phyloP scores from a whole-genome alignment of 2,888 invertebrate species.

The Sialis fuliginosa region DNA sequence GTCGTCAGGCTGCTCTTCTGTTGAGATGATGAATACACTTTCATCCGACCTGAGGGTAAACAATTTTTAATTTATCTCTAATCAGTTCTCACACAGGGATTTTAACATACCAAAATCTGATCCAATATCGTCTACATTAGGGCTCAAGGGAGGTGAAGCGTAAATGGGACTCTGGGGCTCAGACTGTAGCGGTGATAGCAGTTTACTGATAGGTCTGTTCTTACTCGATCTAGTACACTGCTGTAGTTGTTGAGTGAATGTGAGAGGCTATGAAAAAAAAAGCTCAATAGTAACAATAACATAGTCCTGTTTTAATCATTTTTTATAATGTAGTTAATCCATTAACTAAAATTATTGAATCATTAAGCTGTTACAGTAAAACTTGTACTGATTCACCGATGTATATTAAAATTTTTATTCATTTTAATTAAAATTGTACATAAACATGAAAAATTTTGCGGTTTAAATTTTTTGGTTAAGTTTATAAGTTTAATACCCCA shows the following conservation, averaged over 20 bases:
- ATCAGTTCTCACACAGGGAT: no score
- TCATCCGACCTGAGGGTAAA: slow-evolving; percentile 19
- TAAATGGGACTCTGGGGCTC: slow-evolving; percentile 55
- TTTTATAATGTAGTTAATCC: no score
- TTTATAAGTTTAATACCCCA: no score
- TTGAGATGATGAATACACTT: slow-evolving; percentile 25
- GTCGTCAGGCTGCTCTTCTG: slow-evolving; percentile 23
- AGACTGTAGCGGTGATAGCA: slow-evolving; percentile 39
- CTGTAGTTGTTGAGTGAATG: slow-evolving; percentile 86
- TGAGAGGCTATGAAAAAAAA: slow-evolving; percentile 40
- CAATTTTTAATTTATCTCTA: not conserved
- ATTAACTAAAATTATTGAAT: no score
- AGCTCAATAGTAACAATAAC: not conserved
- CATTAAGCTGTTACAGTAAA: no score
- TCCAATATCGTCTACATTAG: slow-evolving; percentile 22
- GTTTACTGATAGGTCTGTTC: slow-evolving; percentile 41
- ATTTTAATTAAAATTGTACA: no score
- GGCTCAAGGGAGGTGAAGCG: slow-evolving; percentile 48
- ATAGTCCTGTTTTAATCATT: no score
- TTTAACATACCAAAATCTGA: slow-evolving; percentile 21
- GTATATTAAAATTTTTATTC: no score
- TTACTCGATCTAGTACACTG: slow-evolving; percentile 56
- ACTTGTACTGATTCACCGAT: no score
- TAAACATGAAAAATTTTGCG: no score
- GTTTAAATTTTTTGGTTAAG: no score